These are phyloP conservation scores for Uloborus plumipes DNA, from an alignment of 2,888 invertebrate species.

Conservation along the genomic window DNA sequence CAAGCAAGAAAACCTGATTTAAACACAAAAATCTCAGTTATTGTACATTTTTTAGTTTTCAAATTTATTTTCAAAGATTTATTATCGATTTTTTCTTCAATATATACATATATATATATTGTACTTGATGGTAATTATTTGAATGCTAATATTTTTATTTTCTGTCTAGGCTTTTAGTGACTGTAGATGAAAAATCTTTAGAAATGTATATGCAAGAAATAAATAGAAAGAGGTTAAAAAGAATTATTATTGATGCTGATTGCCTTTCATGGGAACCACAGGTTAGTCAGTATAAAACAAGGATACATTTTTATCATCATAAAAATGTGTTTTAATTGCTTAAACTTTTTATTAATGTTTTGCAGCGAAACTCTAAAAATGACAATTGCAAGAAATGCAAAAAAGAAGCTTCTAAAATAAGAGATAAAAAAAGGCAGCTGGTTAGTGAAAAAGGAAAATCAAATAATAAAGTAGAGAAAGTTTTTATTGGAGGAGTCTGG, in stretches of 20 bases:
- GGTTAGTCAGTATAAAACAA: constrained; percentile 16
- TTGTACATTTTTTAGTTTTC: no score
- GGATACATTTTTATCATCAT: background rate
- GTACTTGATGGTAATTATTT: background rate
- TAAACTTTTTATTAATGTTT: background rate
- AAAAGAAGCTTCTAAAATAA: constrained; percentile 44
- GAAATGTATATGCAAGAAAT: constrained; percentile 26
- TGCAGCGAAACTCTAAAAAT: constrained; percentile 37
- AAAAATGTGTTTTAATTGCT: no score
- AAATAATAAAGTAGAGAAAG: constrained; percentile 51
- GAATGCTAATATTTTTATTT: background rate
- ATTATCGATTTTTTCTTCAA: no score
- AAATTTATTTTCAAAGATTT: no score
- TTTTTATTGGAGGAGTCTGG: constrained; percentile 45
- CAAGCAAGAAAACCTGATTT: no score
- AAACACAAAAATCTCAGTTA: no score
- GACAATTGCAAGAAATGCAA: constrained; percentile 58
- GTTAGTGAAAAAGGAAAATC: constrained; percentile 30
- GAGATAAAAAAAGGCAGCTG: constrained; percentile 48
- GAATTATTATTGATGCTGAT: constrained; percentile 36
- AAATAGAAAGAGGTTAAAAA: constrained; percentile 28
- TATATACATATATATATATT: background rate
- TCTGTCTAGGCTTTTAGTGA: constrained; percentile 26
- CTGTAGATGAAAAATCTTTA: constrained; percentile 39
- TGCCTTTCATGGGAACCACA: constrained; percentile 49